Evolutionary conservation across 2,888 invertebrate species (phyloP), one percentile per base, ranked within the genome.

Genomic region (Mimachlamys varia): DNA sequence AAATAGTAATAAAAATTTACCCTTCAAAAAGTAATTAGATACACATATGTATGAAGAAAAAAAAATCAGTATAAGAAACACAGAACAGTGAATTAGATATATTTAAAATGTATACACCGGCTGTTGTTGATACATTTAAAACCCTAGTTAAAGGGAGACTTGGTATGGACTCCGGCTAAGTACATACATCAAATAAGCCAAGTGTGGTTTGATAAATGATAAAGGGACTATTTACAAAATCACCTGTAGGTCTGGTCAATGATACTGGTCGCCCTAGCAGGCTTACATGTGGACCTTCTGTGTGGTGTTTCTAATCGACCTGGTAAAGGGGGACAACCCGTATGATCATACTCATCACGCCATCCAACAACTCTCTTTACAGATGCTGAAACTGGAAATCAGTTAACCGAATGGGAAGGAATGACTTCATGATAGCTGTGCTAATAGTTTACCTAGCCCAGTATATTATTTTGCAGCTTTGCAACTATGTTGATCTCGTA

Each of bases 171-270:
- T 33, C 22, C 12, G 76, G 76, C 76, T 76, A 76, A 22, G 33
- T 33, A 76, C 22, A 76, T 33, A 27, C 76, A 76, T 76, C 33
- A 76, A 62, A 76, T 33, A 33, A 10, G 27, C 76, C 7, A 76
- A 33, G 0, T 33, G 76, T 76, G 22, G 76, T 76, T 76, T 13
- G 76, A 76, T 76, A 33, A 76, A 76, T 33, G 76, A 76, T 76
- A 76, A 76, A 76, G 76, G 33, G 58, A 76, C 7, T 7, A 76
- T 76, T 76, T 76, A 76, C 12, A 76, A 76, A 76, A 27, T 76
- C 76, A 76, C 76, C 76, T 76, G 76, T 76, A 33, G 76, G 76
- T 76, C 76, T 33, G 27, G 76, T 76, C 22, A 76, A 27, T 76
- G 27, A 27, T 76, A 76, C 76, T 19, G 10, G 27, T 76, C 22